These are phyloP conservation scores for Conger conger DNA, from an alignment of 2,113 vertebrate species.

Conservation along the genomic window DNA sequence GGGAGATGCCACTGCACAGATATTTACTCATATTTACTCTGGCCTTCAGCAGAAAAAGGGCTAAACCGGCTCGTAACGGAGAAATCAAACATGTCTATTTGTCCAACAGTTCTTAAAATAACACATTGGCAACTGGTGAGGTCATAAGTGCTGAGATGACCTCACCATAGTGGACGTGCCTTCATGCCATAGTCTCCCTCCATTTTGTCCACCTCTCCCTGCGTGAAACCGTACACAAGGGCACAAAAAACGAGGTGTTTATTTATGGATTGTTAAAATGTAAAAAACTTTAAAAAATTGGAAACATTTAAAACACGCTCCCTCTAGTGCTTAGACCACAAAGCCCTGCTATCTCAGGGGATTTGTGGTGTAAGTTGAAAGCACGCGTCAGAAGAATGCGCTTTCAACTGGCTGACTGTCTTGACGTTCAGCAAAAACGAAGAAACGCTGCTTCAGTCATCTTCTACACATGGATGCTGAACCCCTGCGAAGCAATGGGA, in stretches of 20 bases:
- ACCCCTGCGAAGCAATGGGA: not conserved
- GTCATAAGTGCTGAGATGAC: not conserved
- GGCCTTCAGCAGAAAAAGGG: not conserved
- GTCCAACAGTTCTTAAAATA: not conserved
- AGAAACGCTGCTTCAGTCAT: not conserved
- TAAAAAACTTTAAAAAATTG: too few relatives aligned
- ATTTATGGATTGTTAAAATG: too few relatives aligned
- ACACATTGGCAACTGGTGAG: not conserved
- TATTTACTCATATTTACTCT: not conserved
- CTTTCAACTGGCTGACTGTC: too few relatives aligned
- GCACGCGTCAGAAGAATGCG: not conserved
- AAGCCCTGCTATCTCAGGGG: not conserved
- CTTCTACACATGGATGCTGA: not conserved
- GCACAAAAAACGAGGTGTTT: too few relatives aligned
- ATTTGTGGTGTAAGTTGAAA: too few relatives aligned
- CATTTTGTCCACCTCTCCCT: not conserved
- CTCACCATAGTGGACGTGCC: not conserved
- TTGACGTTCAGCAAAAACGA: not conserved
- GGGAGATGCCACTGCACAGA: not conserved
- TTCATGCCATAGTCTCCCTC: not conserved
- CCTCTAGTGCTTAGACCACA: not conserved
- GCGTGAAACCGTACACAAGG: not conserved
- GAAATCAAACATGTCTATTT: slow-evolving; percentile 4
- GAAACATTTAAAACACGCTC: not conserved
- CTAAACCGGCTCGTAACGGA: not conserved